Percentiles rank a stretch among this genome's conserved stretches.
phyloP scores from a whole-genome alignment of 2,888 invertebrate species.

The Stegana nigrithorax region DNA sequence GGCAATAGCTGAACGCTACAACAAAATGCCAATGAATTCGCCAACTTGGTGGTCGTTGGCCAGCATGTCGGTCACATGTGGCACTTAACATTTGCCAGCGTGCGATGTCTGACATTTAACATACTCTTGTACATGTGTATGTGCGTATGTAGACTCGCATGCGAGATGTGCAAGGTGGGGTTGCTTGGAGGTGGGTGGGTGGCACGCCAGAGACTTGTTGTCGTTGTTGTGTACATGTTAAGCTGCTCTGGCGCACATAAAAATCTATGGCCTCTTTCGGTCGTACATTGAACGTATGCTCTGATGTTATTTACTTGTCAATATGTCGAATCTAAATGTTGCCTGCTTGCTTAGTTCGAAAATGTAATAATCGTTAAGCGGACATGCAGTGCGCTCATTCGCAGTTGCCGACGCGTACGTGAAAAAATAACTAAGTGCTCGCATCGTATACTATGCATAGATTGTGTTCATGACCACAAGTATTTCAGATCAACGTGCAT shows the following conservation, averaged over 20 bases:
- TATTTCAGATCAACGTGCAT: no score
- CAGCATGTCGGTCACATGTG: background rate
- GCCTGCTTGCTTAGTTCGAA: constrained; percentile 10
- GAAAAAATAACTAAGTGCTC: no score
- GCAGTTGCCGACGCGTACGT: no score
- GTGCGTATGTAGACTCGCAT: no score
- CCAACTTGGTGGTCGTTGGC: constrained; percentile 6
- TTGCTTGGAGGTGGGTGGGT: background rate
- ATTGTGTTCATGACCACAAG: no score
- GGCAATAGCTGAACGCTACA: background rate
- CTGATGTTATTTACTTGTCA: constrained; percentile 13
- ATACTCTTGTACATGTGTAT: background rate
- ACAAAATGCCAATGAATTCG: constrained; percentile 5
- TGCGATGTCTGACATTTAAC: constrained; percentile 8
- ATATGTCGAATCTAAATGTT: constrained; percentile 2
- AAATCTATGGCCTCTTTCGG: background rate
- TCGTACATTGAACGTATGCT: constrained; percentile 1
- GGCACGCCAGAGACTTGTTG: no score
- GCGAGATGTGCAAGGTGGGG: background rate
- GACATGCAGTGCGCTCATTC: background rate
- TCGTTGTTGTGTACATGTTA: background rate
- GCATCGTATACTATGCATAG: no score
- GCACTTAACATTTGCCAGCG: constrained; percentile 10
- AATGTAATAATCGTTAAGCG: constrained; percentile 16
- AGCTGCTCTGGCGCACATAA: constrained; percentile 11